Evolutionary conservation across 2,113 vertebrate species (phyloP).

Genomic region (Daubentonia madagascariensis): DNA sequence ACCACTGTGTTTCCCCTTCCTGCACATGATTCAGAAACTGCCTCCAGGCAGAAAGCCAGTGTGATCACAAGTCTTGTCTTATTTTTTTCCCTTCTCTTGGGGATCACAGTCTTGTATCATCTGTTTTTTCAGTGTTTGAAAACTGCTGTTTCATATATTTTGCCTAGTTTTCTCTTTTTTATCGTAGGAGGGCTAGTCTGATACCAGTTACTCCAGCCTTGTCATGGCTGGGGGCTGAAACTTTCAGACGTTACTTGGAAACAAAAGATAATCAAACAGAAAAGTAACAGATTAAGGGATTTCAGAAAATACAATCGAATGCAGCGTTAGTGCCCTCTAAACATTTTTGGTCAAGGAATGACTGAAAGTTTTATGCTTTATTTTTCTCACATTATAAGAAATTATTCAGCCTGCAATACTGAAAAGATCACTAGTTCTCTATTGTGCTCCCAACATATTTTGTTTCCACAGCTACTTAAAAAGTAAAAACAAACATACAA

Average conservation of each 20-base stretch:
- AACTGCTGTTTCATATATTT: background rate
- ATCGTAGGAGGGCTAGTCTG: background rate
- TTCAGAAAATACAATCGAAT: background rate
- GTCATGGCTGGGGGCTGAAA: background rate
- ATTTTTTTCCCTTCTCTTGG: background rate
- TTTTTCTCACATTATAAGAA: background rate
- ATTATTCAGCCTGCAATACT: background rate
- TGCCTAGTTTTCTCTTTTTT: background rate
- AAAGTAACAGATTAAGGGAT: background rate
- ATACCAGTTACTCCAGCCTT: background rate
- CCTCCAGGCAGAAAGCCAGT: background rate
- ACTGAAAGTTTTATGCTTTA: background rate
- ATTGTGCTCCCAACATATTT: background rate
- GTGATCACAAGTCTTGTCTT: background rate
- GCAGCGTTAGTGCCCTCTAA: background rate
- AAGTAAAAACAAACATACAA: background rate
- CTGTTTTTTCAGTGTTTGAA: background rate
- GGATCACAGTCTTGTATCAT: background rate
- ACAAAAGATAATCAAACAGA: background rate
- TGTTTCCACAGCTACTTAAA: background rate
- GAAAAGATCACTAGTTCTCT: background rate
- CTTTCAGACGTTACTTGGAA: background rate
- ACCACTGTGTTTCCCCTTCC: too few species aligned
- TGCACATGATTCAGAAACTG: background rate
- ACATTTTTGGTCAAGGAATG: background rate